Evolutionary conservation across 1,140 invertebrate species (phyloP), one percentile per base, ranked within the genome.

Genomic region (Micrasema longulum): DNA sequence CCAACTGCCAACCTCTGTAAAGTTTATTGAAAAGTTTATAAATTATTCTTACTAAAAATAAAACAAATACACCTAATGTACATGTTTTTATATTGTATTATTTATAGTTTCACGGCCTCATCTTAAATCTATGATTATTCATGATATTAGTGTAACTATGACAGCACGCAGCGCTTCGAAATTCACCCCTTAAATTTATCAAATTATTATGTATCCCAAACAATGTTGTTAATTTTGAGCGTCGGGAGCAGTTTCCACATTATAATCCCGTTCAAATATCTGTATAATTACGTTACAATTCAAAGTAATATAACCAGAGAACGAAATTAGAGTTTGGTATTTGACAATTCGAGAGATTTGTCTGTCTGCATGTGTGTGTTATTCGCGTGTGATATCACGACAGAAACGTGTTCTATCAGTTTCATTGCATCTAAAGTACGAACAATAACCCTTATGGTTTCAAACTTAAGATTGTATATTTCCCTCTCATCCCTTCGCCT

Each of bases 381-480:
- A 57, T 35, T 35, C 53, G 12, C 47, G 22, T 50, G 47, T 18
- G 18, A 55, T 35, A 35, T 14, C n/a, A 5, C 4, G 31, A n/a
- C 45, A 47, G 22, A n/a, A n/a, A 65, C 63, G 63, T 65, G 63
- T 48, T 45, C 14, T 65, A 65, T 65, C 63, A 65, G 63, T 22
- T 48, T 26, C 63, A 48, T 48, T 65, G 63, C 63, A 65, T 65
- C 63, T 7, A 6, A 48, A 65, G 63, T 23, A 65, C 20, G 43
- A 48, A 65, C 45, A 65, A 65, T 65, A 65, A 4, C 63, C 63
- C 43, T 14, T 3, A 26, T 35, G 35, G 50, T 48, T n/a, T 35
- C 43, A 65, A 26, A 65, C 20, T 48, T 48, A 18, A 14, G 23
- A 48, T 65, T 16, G 0, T n/a, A 12, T 11, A 18, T 22, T 23